phyloP scores from a whole-genome alignment of 2,888 invertebrate species.

The Cephus sareptanus region DNA sequence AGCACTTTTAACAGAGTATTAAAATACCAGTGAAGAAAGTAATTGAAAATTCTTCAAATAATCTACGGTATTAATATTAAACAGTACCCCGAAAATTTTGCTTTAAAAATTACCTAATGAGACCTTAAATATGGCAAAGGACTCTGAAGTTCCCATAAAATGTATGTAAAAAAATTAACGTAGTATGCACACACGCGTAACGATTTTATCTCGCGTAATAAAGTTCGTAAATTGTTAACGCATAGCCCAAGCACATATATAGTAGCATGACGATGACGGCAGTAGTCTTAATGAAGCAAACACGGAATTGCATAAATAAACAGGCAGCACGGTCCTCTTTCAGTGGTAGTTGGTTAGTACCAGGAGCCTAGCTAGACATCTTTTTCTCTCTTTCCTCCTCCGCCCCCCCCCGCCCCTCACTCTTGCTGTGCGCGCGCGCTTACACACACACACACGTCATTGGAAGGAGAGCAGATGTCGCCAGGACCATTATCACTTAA shows the following conservation, averaged over 20 bases:
- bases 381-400: not conserved
- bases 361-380: not conserved
- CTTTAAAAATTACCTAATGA: too few species aligned
- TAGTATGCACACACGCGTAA: conserved; percentile 9
- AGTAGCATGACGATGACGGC: not conserved
- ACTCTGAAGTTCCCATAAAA: too few species aligned
- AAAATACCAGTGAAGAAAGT: too few species aligned
- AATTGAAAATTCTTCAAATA: too few species aligned
- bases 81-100: too few species aligned
- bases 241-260: conserved; percentile 2
- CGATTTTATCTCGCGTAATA: conserved; percentile 19
- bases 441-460: not conserved
- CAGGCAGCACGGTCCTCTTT: conserved; percentile 14
- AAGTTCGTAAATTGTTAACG: conserved; percentile 21
- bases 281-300: conserved; percentile 22
- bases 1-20: too few species aligned
- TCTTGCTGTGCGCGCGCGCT: not conserved
- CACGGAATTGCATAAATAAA: conserved; percentile 24
- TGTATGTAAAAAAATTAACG: too few species aligned
- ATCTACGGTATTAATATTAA: too few species aligned
- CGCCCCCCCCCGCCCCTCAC: not conserved
- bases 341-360: not conserved
- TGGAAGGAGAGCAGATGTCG: conserved; percentile 19
- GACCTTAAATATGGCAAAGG: too few species aligned
- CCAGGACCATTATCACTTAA: conserved; percentile 22